Percentiles rank a stretch among this genome's conserved stretches.
phyloP scores from a whole-genome alignment of 2,113 vertebrate genomes.

The Myotis davidii region DNA sequence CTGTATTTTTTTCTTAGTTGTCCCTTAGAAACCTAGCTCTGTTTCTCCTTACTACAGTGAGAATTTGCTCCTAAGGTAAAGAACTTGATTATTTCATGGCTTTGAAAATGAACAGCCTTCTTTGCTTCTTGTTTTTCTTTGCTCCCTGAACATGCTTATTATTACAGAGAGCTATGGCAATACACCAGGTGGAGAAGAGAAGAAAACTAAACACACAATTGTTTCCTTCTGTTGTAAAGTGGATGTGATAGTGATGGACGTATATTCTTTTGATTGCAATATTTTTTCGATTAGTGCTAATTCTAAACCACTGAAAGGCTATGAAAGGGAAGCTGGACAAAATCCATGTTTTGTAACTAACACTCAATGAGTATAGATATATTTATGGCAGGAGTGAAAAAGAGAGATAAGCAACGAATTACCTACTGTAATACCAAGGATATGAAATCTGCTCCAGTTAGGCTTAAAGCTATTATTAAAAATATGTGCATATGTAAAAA shows the following conservation, averaged over 20 bases:
- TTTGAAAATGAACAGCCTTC: background rate
- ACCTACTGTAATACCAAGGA: background rate
- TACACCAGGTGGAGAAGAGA: background rate
- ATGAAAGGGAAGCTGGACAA: conserved; percentile 5
- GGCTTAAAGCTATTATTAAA: background rate
- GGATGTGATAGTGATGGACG: background rate
- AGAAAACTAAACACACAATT: background rate
- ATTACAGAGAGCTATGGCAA: background rate
- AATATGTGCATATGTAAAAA: background rate
- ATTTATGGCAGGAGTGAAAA: conserved; percentile 27
- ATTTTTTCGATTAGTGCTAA: conserved; percentile 20
- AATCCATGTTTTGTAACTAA: background rate
- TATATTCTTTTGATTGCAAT: background rate
- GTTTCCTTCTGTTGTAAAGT: background rate
- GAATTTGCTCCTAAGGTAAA: background rate
- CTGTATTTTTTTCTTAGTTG: background rate
- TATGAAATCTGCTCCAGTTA: background rate
- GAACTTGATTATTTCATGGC: background rate
- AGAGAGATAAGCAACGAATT: conserved; percentile 37
- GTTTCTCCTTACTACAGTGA: background rate
- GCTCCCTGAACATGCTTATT: background rate
- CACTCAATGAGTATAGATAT: background rate
- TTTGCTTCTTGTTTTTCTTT: background rate
- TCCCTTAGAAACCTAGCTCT: background rate
- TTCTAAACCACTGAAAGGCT: background rate